phyloP scores from a whole-genome alignment of 2,888 invertebrate genomes.

The Nomada ruficornis region DNA sequence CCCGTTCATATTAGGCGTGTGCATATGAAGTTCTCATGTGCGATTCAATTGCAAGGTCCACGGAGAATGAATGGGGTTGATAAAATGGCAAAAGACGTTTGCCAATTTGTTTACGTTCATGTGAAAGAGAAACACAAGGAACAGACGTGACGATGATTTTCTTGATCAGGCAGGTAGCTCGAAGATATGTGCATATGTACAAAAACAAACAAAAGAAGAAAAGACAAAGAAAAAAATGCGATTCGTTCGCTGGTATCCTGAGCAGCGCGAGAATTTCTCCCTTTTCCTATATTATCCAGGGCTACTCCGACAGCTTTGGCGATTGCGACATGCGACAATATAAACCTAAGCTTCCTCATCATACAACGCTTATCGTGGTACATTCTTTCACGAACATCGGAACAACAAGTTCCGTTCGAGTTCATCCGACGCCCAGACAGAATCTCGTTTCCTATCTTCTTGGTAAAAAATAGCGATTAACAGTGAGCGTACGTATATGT shows the following conservation, averaged over 20 bases:
- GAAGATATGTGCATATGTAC: conserved; percentile 33
- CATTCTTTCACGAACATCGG: not conserved
- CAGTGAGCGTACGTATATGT: conserved; percentile 67
- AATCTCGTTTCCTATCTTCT: conserved; percentile 49
- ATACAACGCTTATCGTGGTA: conserved; percentile 25
- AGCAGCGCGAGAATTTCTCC: conserved; percentile 31
- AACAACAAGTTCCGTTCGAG: conserved; percentile 7
- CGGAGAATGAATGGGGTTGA: conserved; percentile 16
- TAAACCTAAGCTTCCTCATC: conserved; percentile 44
- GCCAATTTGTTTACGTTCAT: not conserved
- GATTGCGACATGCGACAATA: conserved; percentile 65
- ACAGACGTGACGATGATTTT: not conserved
- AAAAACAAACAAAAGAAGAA: not conserved
- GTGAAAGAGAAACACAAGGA: conserved; percentile 16
- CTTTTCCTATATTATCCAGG: conserved; percentile 39
- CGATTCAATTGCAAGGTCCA: conserved; percentile 18
- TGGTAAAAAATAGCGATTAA: conserved; percentile 74
- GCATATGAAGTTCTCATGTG: conserved; percentile 2
- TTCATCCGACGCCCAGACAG: conserved; percentile 37
- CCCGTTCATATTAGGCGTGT: not conserved
- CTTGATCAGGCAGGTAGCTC: conserved; percentile 5
- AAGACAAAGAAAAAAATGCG: conserved; percentile 1
- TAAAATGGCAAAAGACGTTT: conserved; percentile 16
- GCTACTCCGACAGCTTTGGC: conserved; percentile 59
- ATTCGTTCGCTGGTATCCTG: conserved; percentile 8